Percentiles rank a stretch among this genome's conserved stretches.
Evolutionary conservation across 2,113 vertebrate genomes (phyloP).

Genomic region (Callorhinus ursinus): DNA sequence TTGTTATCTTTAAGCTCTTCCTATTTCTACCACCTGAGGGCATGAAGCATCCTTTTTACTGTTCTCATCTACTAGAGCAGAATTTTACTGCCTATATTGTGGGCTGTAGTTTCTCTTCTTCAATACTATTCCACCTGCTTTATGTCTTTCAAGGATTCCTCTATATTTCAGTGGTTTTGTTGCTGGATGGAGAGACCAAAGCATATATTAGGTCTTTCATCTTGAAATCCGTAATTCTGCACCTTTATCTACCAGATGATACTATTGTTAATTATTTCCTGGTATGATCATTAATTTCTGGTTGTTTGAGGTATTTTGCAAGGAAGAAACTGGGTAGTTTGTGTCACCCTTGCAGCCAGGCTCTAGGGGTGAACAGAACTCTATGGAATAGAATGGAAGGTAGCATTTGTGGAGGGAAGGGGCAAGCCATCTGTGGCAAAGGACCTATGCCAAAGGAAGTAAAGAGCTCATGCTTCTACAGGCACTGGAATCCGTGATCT

Average conservation of each 20-base stretch:
- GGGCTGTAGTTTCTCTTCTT: slow-evolving; percentile 22
- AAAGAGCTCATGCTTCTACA: neutral
- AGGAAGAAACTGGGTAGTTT: neutral
- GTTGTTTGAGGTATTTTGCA: neutral
- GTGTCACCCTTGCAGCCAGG: neutral
- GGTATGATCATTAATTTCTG: neutral
- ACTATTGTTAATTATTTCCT: neutral
- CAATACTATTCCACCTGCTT: neutral
- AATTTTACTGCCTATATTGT: neutral
- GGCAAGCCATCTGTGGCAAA: neutral
- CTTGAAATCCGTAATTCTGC: neutral
- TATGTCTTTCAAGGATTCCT: neutral
- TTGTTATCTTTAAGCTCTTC: neutral
- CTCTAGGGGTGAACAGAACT: neutral
- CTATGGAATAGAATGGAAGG: neutral
- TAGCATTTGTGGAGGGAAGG: neutral
- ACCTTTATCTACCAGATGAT: neutral
- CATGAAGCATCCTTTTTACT: neutral
- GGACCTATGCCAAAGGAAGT: neutral
- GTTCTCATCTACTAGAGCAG: neutral
- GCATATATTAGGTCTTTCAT: neutral
- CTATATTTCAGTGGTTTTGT: neutral
- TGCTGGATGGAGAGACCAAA: neutral
- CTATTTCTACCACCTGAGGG: neutral
- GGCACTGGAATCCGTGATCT: neutral